phyloP scores from a whole-genome alignment of 2,113 vertebrate genomes.

The Vicugna pacos region DNA sequence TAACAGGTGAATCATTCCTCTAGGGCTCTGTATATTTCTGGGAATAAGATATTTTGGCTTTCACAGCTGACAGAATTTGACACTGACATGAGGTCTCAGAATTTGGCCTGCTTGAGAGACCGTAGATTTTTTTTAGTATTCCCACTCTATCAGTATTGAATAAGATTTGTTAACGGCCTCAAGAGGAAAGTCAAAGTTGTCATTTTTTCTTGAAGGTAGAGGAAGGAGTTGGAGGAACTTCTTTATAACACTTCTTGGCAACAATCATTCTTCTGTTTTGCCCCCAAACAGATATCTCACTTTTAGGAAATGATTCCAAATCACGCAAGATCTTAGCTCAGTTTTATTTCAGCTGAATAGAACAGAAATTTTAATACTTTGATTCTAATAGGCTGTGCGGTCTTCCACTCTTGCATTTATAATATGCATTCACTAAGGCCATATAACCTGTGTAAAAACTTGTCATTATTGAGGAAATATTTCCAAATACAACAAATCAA shows the following conservation, averaged over 20 bases:
- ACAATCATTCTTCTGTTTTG: background rate
- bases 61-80: constrained; percentile 56
- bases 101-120: background rate
- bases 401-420: constrained; percentile 18
- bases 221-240: background rate
- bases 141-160: background rate
- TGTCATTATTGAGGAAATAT: constrained; percentile 24
- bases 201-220: background rate
- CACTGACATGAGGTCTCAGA: background rate
- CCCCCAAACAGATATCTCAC: background rate
- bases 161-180: constrained; percentile 19
- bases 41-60: constrained; percentile 42
- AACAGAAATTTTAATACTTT: constrained; percentile 5
- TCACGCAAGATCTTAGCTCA: constrained; percentile 40
- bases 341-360: constrained; percentile 20
- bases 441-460: constrained; percentile 55
- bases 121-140: constrained; percentile 44
- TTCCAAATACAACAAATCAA: constrained; percentile 59
- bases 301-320: constrained; percentile 56
- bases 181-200: constrained; percentile 22
- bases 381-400: background rate
- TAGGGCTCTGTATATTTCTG: constrained; percentile 45
- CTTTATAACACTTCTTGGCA: constrained; percentile 34
- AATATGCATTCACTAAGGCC: background rate
- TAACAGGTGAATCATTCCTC: background rate